Conservation (phyloP, 2,797 vertebrate species). For the Leptatherina wallacei region DNA sequence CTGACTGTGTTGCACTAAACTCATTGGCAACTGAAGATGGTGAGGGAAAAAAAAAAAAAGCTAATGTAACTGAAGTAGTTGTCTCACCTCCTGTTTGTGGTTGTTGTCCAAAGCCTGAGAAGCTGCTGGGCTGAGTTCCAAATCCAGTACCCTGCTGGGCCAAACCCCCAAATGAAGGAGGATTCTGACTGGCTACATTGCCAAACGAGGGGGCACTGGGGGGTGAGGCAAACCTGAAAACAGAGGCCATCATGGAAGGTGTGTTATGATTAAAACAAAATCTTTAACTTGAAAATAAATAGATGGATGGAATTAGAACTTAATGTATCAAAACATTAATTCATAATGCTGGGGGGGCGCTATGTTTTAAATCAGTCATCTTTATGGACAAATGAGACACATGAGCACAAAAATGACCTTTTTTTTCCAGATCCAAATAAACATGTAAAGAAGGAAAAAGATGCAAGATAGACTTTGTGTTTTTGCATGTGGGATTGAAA, state of each 20-base stretch:
- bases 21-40: slow-evolving; percentile 10
- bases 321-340: not conserved
- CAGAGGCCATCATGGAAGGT: slow-evolving; percentile 1
- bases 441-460: slow-evolving; percentile 28
- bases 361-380: slow-evolving; percentile 1
- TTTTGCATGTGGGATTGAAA: slow-evolving; percentile 47
- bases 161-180: slow-evolving; percentile 87
- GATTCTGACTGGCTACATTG: slow-evolving; percentile 86
- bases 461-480: slow-evolving; percentile 40
- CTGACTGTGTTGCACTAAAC: not conserved
- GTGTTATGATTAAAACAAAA: slow-evolving; percentile 4
- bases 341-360: not conserved
- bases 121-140: slow-evolving; percentile 85
- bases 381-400: slow-evolving; percentile 1
- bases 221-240: slow-evolving; percentile 78
- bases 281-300: not conserved
- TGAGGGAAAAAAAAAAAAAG: not conserved
- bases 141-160: slow-evolving; percentile 86
- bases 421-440: slow-evolving; percentile 20
- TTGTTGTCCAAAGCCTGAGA: slow-evolving; percentile 89
- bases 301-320: not conserved
- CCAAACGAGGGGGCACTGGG: slow-evolving; percentile 85
- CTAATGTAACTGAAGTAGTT: slow-evolving; percentile 9
- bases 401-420: not conserved
- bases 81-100: slow-evolving; percentile 78